Evolutionary conservation across 1,140 invertebrate genomes (phyloP), one percentile per base, ranked within the genome.

Genomic region (Psilanteris sp.): DNA sequence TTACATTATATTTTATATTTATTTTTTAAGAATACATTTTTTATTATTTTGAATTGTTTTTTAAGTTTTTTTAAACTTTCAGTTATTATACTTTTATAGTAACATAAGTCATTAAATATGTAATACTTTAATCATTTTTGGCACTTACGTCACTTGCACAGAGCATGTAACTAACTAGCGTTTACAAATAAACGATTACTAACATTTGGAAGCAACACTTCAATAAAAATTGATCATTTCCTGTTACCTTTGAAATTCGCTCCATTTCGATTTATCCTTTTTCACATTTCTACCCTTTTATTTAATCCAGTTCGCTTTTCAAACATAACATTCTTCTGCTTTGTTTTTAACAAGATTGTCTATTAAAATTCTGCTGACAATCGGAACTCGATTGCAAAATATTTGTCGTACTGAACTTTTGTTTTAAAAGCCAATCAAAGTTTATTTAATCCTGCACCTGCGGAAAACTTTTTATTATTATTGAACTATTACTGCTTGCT

Each of bases 221-320:
- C 48, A 67, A 67, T 67, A 68, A 68, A 68, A 48, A 39, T 48
- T 39, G 48, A 48, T 57, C 64, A 15, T 15, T 57, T 31, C 13
- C 24, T 31, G 16, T 50, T 43, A 46, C 44, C 34, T 59, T 59
- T 46, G 16, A 48, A 55, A 46, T 24, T n/a, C n/a, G 15, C 50
- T 41, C 54, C 26, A 50, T 50, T 57, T 70, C 44, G 43, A 59
- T 50, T 57, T 31, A n/a, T 55, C 50, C 64, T 29, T 48, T 52
- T 70, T 50, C 32, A 57, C 20, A 4, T 43, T 8, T 4, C 26
- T 18, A n/a, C 39, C 32, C 26, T 36, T 57, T 59, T 34, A 59
- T 70, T 70, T 50, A 50, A 59, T 59, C 52, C 43, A 41, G 34
- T 39, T 50, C 43, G 41, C 50, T 68, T 70, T 70, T 64, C 64